A percentile compares a stretch with the other conserved stretches of the same genome.
Evolutionary conservation across 2,113 vertebrate genomes (phyloP).

Genomic region (Phocoena phocoena): DNA sequence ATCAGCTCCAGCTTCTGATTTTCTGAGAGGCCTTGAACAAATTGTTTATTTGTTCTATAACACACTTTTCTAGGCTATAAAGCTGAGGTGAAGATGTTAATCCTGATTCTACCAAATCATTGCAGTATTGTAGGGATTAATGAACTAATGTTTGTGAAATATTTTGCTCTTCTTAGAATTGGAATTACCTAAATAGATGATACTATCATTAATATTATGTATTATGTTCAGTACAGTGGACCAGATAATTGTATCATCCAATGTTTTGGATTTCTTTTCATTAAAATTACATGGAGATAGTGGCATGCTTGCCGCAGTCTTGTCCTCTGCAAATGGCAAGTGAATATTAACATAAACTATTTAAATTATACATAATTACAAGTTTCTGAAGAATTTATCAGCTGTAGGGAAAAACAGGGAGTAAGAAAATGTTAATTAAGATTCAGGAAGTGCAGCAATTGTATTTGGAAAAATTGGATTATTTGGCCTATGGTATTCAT

Average conservation of each 20-base stretch:
- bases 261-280: constrained; percentile 72
- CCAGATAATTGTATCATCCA: constrained; percentile 52
- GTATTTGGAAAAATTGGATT: constrained; percentile 78
- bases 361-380: constrained; percentile 81
- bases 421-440: constrained; percentile 78
- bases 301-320: constrained; percentile 67
- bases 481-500: constrained; percentile 76
- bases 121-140: neutral
- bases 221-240: neutral
- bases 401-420: constrained; percentile 68
- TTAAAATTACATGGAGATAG: constrained; percentile 78
- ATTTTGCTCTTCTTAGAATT: constrained; percentile 42
- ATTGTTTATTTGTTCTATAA: neutral
- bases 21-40: constrained; percentile 41
- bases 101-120: neutral
- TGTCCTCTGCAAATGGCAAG: constrained; percentile 68
- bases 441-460: constrained; percentile 67
- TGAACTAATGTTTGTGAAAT: constrained; percentile 50
- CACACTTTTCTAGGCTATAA: neutral
- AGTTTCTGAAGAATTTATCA: constrained; percentile 80
- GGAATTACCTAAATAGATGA: constrained; percentile 32
- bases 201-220: neutral
- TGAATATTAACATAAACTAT: constrained; percentile 78
- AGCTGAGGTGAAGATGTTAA: constrained; percentile 13
- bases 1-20: neutral